phyloP scores from a whole-genome alignment of 1,140 invertebrate species.

The Asbolus verrucosus region DNA sequence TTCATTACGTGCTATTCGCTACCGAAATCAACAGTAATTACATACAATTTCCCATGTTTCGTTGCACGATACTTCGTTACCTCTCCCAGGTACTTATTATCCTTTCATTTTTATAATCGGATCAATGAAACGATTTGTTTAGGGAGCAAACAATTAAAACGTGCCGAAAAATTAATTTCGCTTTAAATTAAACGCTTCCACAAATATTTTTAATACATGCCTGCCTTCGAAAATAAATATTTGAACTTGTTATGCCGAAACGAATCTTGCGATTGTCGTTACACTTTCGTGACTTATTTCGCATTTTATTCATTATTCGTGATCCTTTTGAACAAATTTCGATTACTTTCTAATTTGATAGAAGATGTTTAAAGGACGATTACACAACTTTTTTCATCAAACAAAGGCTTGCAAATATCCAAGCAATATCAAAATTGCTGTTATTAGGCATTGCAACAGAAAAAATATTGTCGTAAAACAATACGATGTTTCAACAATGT shows the following conservation, averaged over 20 bases:
- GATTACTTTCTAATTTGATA: slow-evolving; percentile 41
- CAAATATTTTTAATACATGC: background rate
- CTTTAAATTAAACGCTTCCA: background rate
- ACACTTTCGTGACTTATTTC: slow-evolving; percentile 42
- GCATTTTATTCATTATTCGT: slow-evolving; percentile 34
- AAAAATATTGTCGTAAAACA: slow-evolving; percentile 12
- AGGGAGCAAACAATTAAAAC: background rate
- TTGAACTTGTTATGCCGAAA: slow-evolving; percentile 11
- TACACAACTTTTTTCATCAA: slow-evolving; percentile 24
- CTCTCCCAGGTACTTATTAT: slow-evolving; percentile 9
- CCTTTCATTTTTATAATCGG: slow-evolving; percentile 31
- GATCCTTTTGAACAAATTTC: slow-evolving; percentile 2
- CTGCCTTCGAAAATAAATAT: slow-evolving; percentile 17
- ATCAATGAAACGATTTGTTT: slow-evolving; percentile 23
- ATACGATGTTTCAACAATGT: slow-evolving; percentile 30
- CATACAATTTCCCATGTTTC: slow-evolving; percentile 29
- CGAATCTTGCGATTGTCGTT: slow-evolving; percentile 30
- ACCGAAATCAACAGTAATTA: slow-evolving; percentile 28
- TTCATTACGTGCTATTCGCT: slow-evolving; percentile 24
- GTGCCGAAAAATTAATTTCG: slow-evolving; percentile 7
- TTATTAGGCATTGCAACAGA: slow-evolving; percentile 28
- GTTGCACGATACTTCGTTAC: slow-evolving; percentile 12
- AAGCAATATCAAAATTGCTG: slow-evolving; percentile 18
- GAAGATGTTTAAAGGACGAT: slow-evolving; percentile 16
- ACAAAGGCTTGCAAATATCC: slow-evolving; percentile 15